Conservation (phyloP, 2,888 invertebrate species). For the Romanomermis culicivorax region DNA sequence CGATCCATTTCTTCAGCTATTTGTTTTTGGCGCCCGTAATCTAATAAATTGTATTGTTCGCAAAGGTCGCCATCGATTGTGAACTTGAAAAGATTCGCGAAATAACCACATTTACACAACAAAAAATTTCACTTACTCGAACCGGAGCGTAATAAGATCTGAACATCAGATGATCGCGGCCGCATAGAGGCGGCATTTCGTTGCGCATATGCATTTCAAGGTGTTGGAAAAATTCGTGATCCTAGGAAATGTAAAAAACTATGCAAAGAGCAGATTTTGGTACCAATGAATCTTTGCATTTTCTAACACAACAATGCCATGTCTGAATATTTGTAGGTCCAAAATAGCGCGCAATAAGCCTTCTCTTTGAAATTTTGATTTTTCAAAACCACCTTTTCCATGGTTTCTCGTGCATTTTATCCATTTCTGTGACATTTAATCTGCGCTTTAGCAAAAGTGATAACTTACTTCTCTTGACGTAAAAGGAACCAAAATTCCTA, state of each 20-base stretch:
- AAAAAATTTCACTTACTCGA: slow-evolving; percentile 41
- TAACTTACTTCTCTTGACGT: slow-evolving; percentile 52
- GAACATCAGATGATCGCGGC: slow-evolving; percentile 86
- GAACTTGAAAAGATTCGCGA: slow-evolving; percentile 42
- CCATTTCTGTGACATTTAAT: too few species aligned
- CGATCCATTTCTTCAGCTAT: slow-evolving; percentile 83
- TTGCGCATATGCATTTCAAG: slow-evolving; percentile 98
- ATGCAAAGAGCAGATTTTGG: background rate
- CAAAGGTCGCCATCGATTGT: slow-evolving; percentile 96
- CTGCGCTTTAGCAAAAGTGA: too few species aligned
- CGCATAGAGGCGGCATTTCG: slow-evolving; percentile 83
- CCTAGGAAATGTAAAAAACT: slow-evolving; percentile 36
- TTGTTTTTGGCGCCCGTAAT: slow-evolving; percentile 72
- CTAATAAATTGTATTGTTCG: slow-evolving; percentile 91
- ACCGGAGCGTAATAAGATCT: slow-evolving; percentile 92
- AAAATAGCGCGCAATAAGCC: too few species aligned
- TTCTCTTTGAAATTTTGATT: too few species aligned
- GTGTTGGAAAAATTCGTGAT: slow-evolving; percentile 97
- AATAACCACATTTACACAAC: slow-evolving; percentile 1
- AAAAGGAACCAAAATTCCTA: slow-evolving; percentile 78
- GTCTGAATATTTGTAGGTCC: too few species aligned
- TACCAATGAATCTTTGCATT: background rate
- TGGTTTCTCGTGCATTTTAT: too few species aligned
- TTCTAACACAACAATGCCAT: too few species aligned
- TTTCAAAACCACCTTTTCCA: too few species aligned